A percentile compares a stretch with the other conserved stretches of the same genome.
These are phyloP conservation scores for Aradophagus sp. DNA, from an alignment of 1,140 invertebrate species.

Conservation along the genomic window DNA sequence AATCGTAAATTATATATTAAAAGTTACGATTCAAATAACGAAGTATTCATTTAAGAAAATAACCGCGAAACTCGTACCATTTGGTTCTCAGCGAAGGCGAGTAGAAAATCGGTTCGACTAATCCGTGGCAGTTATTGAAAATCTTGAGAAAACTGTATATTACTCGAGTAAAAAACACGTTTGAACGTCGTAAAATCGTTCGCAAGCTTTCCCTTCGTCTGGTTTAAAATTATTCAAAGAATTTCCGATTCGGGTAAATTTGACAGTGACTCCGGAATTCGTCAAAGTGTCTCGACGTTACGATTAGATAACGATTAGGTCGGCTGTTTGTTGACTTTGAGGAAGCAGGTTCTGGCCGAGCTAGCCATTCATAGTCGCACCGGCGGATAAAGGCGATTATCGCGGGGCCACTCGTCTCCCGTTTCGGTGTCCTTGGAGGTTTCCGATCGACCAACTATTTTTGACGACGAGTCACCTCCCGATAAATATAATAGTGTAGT, in stretches of 20 bases:
- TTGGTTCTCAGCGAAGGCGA: no score
- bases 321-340: constrained; percentile 25
- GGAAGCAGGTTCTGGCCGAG: constrained; percentile 24
- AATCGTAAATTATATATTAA: no score
- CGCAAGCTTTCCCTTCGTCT: constrained; percentile 6
- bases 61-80: no score
- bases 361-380: constrained; percentile 29
- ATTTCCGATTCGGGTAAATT: background rate
- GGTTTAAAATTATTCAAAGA: constrained; percentile 16
- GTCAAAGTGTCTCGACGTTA: constrained; percentile 6
- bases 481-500: no score
- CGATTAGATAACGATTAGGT: constrained; percentile 23
- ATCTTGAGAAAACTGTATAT: no score
- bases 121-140: no score
- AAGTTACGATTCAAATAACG: no score
- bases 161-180: no score
- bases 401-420: constrained; percentile 25
- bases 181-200: no score
- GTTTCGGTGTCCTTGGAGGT: constrained; percentile 29
- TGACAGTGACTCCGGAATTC: constrained; percentile 5
- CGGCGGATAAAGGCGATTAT: constrained; percentile 44
- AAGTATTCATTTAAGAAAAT: no score
- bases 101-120: no score
- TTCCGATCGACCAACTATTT: constrained; percentile 23
- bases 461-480: no score